A percentile compares a stretch with the other conserved stretches of the same genome.
Evolutionary conservation across 2,888 invertebrate species (phyloP).

Genomic region (Agrotis ipsilon): DNA sequence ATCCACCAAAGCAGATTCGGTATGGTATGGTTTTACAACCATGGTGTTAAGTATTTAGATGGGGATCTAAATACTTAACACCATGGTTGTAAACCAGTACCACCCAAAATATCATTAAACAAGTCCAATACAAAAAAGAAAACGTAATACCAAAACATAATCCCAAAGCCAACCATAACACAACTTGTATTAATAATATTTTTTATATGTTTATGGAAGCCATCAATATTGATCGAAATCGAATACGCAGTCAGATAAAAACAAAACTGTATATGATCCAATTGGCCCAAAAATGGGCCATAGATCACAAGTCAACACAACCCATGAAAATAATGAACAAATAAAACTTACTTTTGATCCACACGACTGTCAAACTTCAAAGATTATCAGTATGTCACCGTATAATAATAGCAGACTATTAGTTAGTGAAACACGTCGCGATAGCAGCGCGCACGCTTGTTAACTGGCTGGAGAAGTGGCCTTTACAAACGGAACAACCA

Average conservation of each 20-base stretch:
- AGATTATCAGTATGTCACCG: constrained; percentile 51
- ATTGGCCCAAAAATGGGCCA: neutral
- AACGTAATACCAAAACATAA: neutral
- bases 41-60: too few relatives aligned
- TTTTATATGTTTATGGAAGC: neutral
- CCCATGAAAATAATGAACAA: constrained; percentile 12
- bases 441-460: constrained; percentile 59
- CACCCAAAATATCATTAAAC: neutral
- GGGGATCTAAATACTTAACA: too few relatives aligned
- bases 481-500: constrained; percentile 44
- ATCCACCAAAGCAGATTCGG: too few relatives aligned
- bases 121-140: constrained; percentile 1
- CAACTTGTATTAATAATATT: neutral
- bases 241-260: constrained; percentile 14
- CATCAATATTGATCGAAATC: constrained; percentile 16
- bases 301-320: constrained; percentile 2
- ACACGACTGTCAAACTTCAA: constrained; percentile 32
- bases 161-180: neutral
- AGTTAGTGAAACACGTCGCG: constrained; percentile 56
- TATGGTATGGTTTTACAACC: too few relatives aligned
- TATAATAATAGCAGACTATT: constrained; percentile 31
- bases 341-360: constrained; percentile 48
- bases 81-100: neutral
- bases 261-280: neutral
- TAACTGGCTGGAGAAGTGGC: constrained; percentile 55